These are phyloP conservation scores for Aporophyla nigra DNA, from an alignment of 2,888 invertebrate species.

Conservation along the genomic window DNA sequence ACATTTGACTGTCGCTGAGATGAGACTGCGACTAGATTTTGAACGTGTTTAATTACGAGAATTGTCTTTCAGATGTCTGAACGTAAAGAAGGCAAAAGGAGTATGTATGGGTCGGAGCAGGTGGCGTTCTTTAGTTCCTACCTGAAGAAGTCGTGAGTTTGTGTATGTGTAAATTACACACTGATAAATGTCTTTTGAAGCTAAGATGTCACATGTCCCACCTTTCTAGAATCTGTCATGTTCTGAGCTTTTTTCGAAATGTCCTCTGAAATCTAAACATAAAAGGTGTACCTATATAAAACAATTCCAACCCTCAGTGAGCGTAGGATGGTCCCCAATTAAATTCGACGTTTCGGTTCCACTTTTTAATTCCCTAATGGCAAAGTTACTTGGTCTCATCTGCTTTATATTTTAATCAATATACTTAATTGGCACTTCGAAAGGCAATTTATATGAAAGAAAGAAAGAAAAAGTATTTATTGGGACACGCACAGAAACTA, in stretches of 20 bases:
- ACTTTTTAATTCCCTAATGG: slow-evolving; percentile 38
- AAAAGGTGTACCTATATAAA: slow-evolving; percentile 15
- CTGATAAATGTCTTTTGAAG: not conserved
- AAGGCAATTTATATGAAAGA: slow-evolving; percentile 40
- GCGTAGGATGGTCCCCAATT: slow-evolving; percentile 27
- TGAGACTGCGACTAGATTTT: too few species aligned
- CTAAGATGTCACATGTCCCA: not conserved
- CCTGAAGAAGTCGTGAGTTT: not conserved
- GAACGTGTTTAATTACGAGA: too few species aligned
- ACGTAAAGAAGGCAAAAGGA: too few species aligned
- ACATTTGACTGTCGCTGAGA: too few species aligned
- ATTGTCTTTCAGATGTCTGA: too few species aligned
- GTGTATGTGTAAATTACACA: not conserved
- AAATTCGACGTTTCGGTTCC: slow-evolving; percentile 16
- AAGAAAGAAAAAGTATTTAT: too few species aligned
- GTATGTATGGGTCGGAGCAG: too few species aligned
- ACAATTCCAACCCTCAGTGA: not conserved
- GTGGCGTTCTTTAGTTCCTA: not conserved
- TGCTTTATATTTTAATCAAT: slow-evolving; percentile 35
- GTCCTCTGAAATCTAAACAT: slow-evolving; percentile 5
- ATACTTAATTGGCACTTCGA: slow-evolving; percentile 44
- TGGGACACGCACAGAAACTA: too few species aligned
- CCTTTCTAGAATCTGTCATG: not conserved
- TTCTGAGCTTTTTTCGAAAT: not conserved
- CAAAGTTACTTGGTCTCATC: slow-evolving; percentile 19